These are phyloP conservation scores for Embidobia sp. DNA, from an alignment of 2,888 invertebrate species.

Conservation along the genomic window DNA sequence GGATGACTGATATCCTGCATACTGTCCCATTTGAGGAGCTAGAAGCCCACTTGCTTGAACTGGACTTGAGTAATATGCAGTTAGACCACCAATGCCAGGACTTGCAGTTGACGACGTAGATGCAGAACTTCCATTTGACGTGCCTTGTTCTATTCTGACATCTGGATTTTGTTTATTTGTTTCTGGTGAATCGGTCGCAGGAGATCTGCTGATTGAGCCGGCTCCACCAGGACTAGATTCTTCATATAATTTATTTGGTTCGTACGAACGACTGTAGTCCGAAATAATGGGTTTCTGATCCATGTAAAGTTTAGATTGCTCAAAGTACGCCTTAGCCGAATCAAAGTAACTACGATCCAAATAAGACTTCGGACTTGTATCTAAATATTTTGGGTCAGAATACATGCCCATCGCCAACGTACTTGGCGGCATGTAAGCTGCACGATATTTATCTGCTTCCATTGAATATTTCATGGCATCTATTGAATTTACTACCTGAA, in stretches of 20 bases:
- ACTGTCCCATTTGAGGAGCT: conserved; percentile 86
- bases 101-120: conserved; percentile 85
- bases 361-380: conserved; percentile 83
- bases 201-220: conserved; percentile 82
- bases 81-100: conserved; percentile 80
- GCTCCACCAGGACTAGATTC: conserved; percentile 82
- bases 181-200: conserved; percentile 82
- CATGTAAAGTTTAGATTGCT: conserved; percentile 88
- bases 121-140: conserved; percentile 80
- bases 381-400: conserved; percentile 86
- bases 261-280: conserved; percentile 87
- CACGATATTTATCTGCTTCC: conserved; percentile 89
- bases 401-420: conserved; percentile 88
- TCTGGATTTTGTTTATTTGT: conserved; percentile 78
- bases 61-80: conserved; percentile 79
- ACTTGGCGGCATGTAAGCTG: conserved; percentile 86
- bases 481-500: conserved; percentile 89
- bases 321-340: conserved; percentile 89
- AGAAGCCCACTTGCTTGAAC: conserved; percentile 80
- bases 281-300: conserved; percentile 84
- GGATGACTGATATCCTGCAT: conserved; percentile 84
- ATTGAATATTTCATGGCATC: conserved; percentile 90
- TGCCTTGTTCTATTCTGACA: conserved; percentile 74
- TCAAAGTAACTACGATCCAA: conserved; percentile 87
- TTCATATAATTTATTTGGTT: conserved; percentile 84